phyloP scores from a whole-genome alignment of 1,140 invertebrate genomes.

The Euschistus heros region DNA sequence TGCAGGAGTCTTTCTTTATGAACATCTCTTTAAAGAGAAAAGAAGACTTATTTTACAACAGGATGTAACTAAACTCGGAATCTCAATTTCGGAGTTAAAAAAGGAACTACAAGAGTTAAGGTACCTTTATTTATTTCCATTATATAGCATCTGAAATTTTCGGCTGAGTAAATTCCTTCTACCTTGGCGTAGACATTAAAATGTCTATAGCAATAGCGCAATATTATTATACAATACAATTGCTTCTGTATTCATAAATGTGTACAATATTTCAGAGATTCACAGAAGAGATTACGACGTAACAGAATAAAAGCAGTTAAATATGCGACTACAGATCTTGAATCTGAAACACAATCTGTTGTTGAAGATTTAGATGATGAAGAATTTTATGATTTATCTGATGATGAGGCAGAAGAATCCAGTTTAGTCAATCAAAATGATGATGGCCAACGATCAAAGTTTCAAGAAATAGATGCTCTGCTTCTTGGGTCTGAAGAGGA shows the following conservation, averaged over 20 bases:
- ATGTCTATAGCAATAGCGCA: too few species aligned
- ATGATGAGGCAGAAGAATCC: constrained; percentile 23
- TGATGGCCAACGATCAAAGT: not conserved
- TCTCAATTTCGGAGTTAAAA: constrained; percentile 40
- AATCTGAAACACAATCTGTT: constrained; percentile 28
- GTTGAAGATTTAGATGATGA: constrained; percentile 28
- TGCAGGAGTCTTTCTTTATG: constrained; percentile 30
- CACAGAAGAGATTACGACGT: not conserved
- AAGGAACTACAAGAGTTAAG: constrained; percentile 41
- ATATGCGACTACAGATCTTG: constrained; percentile 11
- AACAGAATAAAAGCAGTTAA: not conserved
- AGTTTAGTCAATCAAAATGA: not conserved
- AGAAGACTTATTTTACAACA: constrained; percentile 30
- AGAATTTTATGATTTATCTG: constrained; percentile 32
- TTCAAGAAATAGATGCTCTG: constrained; percentile 29
- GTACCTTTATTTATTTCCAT: constrained; percentile 22
- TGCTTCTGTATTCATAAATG: too few species aligned
- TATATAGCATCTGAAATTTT: not conserved
- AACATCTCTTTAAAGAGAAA: constrained; percentile 29
- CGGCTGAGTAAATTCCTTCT: too few species aligned
- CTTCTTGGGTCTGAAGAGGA: constrained; percentile 28
- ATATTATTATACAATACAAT: too few species aligned
- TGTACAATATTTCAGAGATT: not conserved
- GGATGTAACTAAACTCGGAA: constrained; percentile 42
- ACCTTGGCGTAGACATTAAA: too few species aligned